These are phyloP conservation scores for Hecatera dysodea DNA, from an alignment of 2,888 invertebrate species.

Conservation along the genomic window DNA sequence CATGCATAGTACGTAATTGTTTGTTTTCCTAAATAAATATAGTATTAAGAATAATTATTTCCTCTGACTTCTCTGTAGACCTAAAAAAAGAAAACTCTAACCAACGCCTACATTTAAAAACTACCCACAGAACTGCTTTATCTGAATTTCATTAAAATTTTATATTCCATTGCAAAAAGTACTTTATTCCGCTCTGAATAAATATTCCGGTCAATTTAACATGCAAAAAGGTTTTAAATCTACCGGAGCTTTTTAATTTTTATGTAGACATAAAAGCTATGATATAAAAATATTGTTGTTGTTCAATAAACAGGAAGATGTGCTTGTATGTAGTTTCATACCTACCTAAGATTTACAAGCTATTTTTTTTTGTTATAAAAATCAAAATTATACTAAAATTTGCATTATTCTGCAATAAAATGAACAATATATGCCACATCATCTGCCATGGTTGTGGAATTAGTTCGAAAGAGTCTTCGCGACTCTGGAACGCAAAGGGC, in stretches of 20 bases:
- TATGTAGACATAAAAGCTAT: constrained; percentile 9
- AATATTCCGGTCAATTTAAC: constrained; percentile 57
- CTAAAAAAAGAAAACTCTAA: no score
- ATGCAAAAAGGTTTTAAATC: constrained; percentile 57
- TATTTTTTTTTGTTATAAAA: background rate
- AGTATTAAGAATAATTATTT: no score
- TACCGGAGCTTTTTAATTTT: constrained; percentile 23
- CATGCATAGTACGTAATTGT: no score
- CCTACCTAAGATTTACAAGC: background rate
- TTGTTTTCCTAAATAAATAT: no score
- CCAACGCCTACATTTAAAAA: constrained; percentile 13
- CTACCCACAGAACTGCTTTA: constrained; percentile 22
- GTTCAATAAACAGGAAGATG: background rate
- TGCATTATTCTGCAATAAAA: background rate
- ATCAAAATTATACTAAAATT: background rate
- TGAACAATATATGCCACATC: no score
- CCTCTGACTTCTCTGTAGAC: no score
- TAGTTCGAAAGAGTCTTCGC: no score
- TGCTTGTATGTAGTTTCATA: background rate
- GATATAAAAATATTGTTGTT: constrained; percentile 16
- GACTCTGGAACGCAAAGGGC: no score
- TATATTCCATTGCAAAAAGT: constrained; percentile 38
- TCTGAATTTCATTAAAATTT: constrained; percentile 48
- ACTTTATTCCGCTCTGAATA: constrained; percentile 42
- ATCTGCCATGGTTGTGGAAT: no score